phyloP scores from a whole-genome alignment of 2,797 vertebrate species.

The Octomys mimax region DNA sequence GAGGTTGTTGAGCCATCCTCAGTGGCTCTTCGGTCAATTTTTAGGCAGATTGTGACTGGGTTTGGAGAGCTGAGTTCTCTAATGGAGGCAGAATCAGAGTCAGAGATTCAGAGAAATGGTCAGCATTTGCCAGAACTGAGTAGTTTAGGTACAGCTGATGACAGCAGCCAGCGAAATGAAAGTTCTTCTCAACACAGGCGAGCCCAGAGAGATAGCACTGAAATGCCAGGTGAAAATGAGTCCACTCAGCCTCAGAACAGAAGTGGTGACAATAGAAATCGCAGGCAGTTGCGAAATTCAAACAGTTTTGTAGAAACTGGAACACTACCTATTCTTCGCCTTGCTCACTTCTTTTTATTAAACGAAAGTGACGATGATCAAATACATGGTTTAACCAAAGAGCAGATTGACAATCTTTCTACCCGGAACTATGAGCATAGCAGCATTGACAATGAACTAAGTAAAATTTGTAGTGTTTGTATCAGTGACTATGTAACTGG shows the following conservation, averaged over 20 bases:
- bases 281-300: conserved; percentile 90
- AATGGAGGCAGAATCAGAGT: conserved; percentile 96
- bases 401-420: conserved; percentile 98
- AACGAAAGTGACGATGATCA: conserved; percentile 95
- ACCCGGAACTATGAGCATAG: conserved; percentile 95
- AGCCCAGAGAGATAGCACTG: conserved; percentile 68
- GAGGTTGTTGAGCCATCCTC: conserved; percentile 95
- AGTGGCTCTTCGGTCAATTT: conserved; percentile 94
- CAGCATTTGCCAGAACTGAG: conserved; percentile 55
- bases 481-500: conserved; percentile 97
- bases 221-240: conserved; percentile 55
- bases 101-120: conserved; percentile 88
- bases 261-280: conserved; percentile 80
- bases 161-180: conserved; percentile 37
- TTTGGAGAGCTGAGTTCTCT: conserved; percentile 97
- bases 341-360: conserved; percentile 96
- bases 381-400: conserved; percentile 96
- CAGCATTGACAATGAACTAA: conserved; percentile 92
- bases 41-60: conserved; percentile 97
- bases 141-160: conserved; percentile 30
- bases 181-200: conserved; percentile 11
- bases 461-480: conserved; percentile 96
- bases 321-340: conserved; percentile 94
- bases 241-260: conserved; percentile 60
- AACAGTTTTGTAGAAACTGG: conserved; percentile 95